Conservation (phyloP, 2,797 vertebrate species). For the Myiothlypis coronata region DNA sequence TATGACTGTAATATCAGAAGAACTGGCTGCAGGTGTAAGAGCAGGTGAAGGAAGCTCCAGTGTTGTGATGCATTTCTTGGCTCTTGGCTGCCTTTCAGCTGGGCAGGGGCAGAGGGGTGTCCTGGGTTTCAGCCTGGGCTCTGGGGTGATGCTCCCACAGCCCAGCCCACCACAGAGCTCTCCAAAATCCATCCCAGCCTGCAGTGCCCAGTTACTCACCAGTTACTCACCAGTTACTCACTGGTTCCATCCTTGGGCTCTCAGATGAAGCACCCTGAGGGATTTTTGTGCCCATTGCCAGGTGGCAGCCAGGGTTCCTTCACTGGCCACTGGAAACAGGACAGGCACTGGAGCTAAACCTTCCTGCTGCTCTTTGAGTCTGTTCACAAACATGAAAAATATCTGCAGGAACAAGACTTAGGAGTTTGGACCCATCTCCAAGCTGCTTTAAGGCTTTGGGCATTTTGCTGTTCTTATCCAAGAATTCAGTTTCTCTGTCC, state of each 20-base stretch:
- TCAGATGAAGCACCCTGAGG: background rate
- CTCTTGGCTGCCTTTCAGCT: background rate
- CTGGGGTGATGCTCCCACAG: background rate
- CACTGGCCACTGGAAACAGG: background rate
- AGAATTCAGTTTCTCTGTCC: background rate
- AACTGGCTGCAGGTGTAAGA: background rate
- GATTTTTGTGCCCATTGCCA: background rate
- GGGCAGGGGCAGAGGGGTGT: background rate
- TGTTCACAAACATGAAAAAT: background rate
- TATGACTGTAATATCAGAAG: background rate
- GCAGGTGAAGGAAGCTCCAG: background rate
- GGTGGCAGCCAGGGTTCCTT: background rate
- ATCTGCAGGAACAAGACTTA: background rate
- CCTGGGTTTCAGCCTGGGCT: background rate
- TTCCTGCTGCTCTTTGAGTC: background rate
- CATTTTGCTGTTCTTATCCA: background rate
- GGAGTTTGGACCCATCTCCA: background rate
- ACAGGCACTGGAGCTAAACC: background rate
- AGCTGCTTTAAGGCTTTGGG: background rate
- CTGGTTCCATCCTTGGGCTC: background rate
- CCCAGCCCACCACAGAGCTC: background rate
- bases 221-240: background rate
- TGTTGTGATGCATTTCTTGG: background rate
- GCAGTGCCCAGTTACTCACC: background rate
- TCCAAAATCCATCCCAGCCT: background rate